Percentiles rank a stretch among this genome's conserved stretches.
Evolutionary conservation across 92 coral and sea anemone species (phyloP).

Genomic region (Desmophyllum pertusum): DNA sequence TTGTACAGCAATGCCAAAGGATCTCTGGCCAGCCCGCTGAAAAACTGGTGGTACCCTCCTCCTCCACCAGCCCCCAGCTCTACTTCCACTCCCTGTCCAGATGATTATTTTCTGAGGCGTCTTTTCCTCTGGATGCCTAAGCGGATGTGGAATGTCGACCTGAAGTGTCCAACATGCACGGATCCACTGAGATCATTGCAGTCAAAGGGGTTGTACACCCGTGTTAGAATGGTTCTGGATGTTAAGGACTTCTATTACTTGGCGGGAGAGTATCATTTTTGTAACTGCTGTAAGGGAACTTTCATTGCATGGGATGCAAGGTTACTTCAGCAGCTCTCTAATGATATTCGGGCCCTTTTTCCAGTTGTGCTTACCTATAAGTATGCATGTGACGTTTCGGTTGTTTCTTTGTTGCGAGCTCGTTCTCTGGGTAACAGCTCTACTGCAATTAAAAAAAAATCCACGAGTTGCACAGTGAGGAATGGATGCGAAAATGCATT

Average conservation of each 20-base stretch:
- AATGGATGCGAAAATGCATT: constrained; percentile 53
- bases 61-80: constrained; percentile 19
- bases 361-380: too few relatives aligned
- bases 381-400: too few relatives aligned
- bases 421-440: constrained; percentile 55
- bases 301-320: constrained; percentile 60
- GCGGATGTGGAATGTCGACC: constrained; percentile 48
- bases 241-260: constrained; percentile 52
- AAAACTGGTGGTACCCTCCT: constrained; percentile 55
- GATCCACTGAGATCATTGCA: constrained; percentile 5
- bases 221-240: constrained; percentile 57
- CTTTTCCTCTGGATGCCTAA: constrained; percentile 64
- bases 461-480: constrained; percentile 51
- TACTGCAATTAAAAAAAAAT: constrained; percentile 44
- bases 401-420: constrained; percentile 47
- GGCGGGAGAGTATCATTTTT: constrained; percentile 56
- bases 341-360: constrained; percentile 18
- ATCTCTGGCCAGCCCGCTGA: not conserved
- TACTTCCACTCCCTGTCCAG: not conserved
- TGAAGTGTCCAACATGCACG: constrained; percentile 41
- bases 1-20: constrained; percentile 23
- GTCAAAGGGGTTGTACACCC: constrained; percentile 54
- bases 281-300: constrained; percentile 46
- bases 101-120: constrained; percentile 32
- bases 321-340: constrained; percentile 36